These are phyloP conservation scores for Pangasianodon gigas DNA, from an alignment of 2,113 vertebrate species.

Conservation along the genomic window DNA sequence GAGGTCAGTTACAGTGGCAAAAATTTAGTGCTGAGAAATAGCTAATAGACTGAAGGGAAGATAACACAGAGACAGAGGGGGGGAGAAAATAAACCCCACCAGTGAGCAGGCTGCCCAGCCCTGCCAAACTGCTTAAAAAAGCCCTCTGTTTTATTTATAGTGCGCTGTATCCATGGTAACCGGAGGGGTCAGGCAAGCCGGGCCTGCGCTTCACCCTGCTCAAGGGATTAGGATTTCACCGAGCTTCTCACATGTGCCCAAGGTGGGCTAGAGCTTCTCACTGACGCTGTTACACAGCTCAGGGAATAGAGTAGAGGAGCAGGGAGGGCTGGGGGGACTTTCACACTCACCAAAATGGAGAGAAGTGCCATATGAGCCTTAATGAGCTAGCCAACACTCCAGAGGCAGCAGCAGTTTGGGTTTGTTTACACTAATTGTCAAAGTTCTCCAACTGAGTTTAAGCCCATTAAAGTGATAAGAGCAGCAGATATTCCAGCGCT, in stretches of 20 bases:
- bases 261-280: constrained; percentile 79
- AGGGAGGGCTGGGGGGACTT: constrained; percentile 41
- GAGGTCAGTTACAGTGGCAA: constrained; percentile 10
- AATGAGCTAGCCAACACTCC: constrained; percentile 61
- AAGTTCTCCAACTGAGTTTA: constrained; percentile 42
- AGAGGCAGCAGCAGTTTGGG: constrained; percentile 43
- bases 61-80: constrained; percentile 61
- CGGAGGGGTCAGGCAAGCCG: constrained; percentile 98
- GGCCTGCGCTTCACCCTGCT: constrained; percentile 95
- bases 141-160: constrained; percentile 99
- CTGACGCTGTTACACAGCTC: constrained; percentile 63
- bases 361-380: constrained; percentile 59
- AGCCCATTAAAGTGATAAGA: constrained; percentile 43
- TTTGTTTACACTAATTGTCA: constrained; percentile 53
- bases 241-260: constrained; percentile 89
- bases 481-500: constrained; percentile 13
- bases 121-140: constrained; percentile 85
- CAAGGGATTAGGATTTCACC: constrained; percentile 96
- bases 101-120: constrained; percentile 75
- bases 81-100: constrained; percentile 76
- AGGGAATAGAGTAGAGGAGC: constrained; percentile 64
- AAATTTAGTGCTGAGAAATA: constrained; percentile 41
- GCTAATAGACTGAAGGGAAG: constrained; percentile 33
- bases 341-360: constrained; percentile 44
- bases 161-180: constrained; percentile 98